phyloP scores from a whole-genome alignment of 2,113 vertebrate genomes.

The Gallinago undulata region DNA sequence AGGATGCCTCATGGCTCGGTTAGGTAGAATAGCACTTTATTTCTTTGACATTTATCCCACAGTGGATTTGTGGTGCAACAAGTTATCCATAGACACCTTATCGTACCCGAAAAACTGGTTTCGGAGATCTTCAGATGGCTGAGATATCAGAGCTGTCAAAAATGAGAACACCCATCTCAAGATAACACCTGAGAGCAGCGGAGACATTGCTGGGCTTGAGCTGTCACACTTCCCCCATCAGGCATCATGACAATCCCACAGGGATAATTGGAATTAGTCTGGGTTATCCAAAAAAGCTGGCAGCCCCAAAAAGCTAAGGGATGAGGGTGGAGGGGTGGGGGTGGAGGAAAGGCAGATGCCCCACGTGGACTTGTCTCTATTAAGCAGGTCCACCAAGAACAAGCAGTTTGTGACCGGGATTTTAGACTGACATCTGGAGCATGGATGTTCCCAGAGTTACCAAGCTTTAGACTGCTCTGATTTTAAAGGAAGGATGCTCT shows the following conservation, averaged over 20 bases:
- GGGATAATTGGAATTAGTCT: not conserved
- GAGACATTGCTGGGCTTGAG: not conserved
- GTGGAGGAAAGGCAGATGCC: too few relatives aligned
- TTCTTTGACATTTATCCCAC: not conserved
- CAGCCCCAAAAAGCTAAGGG: not conserved
- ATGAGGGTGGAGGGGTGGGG: too few relatives aligned
- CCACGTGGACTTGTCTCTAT: not conserved
- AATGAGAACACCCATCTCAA: not conserved
- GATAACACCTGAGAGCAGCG: not conserved
- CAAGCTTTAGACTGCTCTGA: not conserved
- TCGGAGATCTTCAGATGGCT: not conserved
- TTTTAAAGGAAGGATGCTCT: not conserved
- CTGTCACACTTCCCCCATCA: not conserved
- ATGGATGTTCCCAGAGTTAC: accelerated
- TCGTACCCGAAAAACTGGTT: not conserved
- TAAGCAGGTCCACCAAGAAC: not conserved
- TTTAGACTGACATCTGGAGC: not conserved
- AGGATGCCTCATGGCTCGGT: not conserved
- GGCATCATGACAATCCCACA: not conserved
- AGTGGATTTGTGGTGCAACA: not conserved
- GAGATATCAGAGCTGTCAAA: not conserved
- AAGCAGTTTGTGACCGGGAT: too few relatives aligned
- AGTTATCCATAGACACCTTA: not conserved
- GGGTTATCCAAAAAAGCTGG: not conserved
- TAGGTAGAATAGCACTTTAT: not conserved